Evolutionary conservation across 53 echinoderm and acorn worm species (phyloP), one percentile per base, ranked within the genome.

Genomic region (Patiria pectinifera): DNA sequence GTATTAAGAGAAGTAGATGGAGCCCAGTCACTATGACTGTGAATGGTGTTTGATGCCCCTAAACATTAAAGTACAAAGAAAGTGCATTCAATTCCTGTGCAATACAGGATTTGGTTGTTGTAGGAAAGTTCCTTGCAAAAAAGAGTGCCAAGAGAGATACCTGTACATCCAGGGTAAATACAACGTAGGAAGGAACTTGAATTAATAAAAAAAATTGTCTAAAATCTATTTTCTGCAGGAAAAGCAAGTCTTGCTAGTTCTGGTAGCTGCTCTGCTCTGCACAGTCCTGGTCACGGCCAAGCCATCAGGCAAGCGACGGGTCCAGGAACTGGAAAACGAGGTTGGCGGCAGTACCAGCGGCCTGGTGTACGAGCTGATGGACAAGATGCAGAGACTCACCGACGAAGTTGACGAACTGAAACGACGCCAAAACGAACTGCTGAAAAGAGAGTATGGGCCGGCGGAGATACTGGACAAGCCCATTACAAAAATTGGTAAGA

Each of bases 401-500:
- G 90, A 81, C 6, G 90, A 90, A 48, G 90, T 90, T 11, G n/a
- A 77, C 25, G 77, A 80, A 16, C 16, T 90, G 69, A 90, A 66
- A 48, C 47, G 48, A 48, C 63, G 69, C 11, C 90, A 90, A 48
- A 7, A 81, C 8, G 47, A 43, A 24, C 90, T 90, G 5, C 24
- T 90, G 63, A 90, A 80, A 47, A 62, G 90, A 70, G 90, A 80
- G 80, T 90, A 69, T 11, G 90, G 90, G 46, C 90, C 90, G 4
- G 10, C 48, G 23, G 81, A 63, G 26, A 80, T 81, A 77, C 48
- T 63, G 4, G 80, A 90, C 90, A 81, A 21, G 90, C 90, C 48
- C 6, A 48, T 90, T 48, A 90, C 90, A 45, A 80, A 69, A 15
- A 66, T 90, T 10, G 90, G 90, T 90, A 80, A 90, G 89, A 79